Evolutionary conservation across 1,140 invertebrate species (phyloP), one percentile per base, ranked within the genome.

Genomic region (Lepidostoma basale): DNA sequence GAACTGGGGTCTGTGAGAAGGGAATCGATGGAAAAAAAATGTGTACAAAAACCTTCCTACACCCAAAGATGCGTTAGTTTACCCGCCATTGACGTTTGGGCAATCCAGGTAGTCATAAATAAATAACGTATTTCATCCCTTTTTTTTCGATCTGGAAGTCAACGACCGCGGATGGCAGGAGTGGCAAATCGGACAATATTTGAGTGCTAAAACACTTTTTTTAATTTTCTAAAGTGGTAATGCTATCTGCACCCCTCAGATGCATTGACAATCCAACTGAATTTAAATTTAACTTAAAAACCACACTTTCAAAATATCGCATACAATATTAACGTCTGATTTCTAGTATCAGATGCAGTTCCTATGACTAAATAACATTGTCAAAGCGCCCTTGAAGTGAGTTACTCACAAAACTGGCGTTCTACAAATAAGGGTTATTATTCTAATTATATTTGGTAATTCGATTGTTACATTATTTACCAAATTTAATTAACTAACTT

Each of bases 111-210:
- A 60, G 56, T n/a, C 20, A 25, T 40, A 22, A 44, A 26, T 14
- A 47, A 10, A 56, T 36, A 23, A 39, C 25, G n/a, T 60, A 22
- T 60, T 60, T 60, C 40, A 60, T 60, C 40, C 52, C 52, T 52
- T 56, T 56, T 56, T 56, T 56, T 33, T 16, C n/a, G n/a, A 26
- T 26, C 14, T 0, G 22, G 33, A 26, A 42, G 56, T 60, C 56
- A 60, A 60, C 20, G 56, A 60, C 56, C 56, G 33, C 3, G 3
- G 14, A 22, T 12, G 1, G 12, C 14, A n/a, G 1, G 33, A 36
- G 33, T 1, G 14, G 33, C 10, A n/a, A 9, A 36, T 2, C 9
- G 2, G 14, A 6, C 33, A 36, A 3, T 5, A 36, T 5, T 12
- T n/a, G 10, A 5, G 9, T 2, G 5, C 5, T 12, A 12, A 36